phyloP scores from a whole-genome alignment of 1,140 invertebrate genomes.

The Neodiprion pinetum region DNA sequence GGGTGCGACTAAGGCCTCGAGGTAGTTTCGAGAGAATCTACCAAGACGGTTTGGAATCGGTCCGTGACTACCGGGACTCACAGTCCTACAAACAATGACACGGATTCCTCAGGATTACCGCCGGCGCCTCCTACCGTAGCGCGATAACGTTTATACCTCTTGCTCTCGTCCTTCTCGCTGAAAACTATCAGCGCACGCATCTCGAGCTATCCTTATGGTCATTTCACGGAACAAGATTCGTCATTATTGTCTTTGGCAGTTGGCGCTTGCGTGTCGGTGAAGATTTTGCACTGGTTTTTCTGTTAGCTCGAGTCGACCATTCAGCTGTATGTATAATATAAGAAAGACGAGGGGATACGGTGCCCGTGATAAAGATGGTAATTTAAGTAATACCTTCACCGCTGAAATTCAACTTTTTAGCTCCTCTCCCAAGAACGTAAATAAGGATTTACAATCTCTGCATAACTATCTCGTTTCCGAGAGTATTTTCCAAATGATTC shows the following conservation, averaged over 20 bases:
- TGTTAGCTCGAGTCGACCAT: neutral
- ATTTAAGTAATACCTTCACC: neutral
- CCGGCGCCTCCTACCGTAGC: neutral
- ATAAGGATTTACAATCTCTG: conserved; percentile 1
- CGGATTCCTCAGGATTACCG: neutral
- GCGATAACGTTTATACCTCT: neutral
- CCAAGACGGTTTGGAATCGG: neutral
- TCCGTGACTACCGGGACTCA: neutral
- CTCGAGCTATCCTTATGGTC: too few species aligned
- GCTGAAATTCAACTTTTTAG: conserved; percentile 5
- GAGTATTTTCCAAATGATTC: neutral
- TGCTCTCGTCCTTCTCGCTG: neutral
- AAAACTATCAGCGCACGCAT: too few species aligned
- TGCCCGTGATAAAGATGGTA: neutral
- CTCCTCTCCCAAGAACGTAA: conserved; percentile 1
- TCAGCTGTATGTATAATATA: neutral
- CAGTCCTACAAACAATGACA: neutral
- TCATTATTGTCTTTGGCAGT: too few species aligned
- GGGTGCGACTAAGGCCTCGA: neutral
- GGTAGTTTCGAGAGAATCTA: neutral
- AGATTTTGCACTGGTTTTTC: too few species aligned
- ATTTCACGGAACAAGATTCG: too few species aligned
- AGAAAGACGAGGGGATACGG: too few species aligned
- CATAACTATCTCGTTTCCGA: conserved; percentile 5
- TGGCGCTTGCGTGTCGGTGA: too few species aligned